Conservation (phyloP, 2,113 vertebrate species). For the Solenodon paradoxus region DNA sequence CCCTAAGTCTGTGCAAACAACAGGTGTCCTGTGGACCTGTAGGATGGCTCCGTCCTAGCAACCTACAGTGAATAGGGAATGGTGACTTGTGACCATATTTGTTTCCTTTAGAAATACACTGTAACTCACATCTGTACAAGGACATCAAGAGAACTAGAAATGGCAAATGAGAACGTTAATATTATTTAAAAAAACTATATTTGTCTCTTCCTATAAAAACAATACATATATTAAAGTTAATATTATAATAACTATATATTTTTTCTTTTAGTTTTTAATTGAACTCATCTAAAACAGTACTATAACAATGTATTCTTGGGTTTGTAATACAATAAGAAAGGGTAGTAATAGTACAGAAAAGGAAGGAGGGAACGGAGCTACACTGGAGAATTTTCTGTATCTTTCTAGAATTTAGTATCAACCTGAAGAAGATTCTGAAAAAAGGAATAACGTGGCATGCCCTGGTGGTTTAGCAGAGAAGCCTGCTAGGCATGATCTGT, state of each 20-base stretch:
- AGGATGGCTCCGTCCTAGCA: neutral
- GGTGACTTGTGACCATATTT: neutral
- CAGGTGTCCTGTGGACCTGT: neutral
- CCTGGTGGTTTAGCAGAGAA: no score
- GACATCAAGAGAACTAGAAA: neutral
- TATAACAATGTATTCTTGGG: neutral
- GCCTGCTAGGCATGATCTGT: no score
- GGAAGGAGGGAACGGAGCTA: neutral
- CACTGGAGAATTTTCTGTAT: neutral
- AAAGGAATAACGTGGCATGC: no score
- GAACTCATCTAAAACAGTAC: neutral
- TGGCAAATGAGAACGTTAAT: neutral
- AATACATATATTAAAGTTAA: no score
- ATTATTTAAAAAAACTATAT: neutral
- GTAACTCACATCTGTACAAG: neutral
- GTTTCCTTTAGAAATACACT: neutral
- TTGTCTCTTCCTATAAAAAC: no score
- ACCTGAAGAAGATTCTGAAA: neutral
- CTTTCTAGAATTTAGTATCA: neutral
- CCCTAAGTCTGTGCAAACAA: neutral
- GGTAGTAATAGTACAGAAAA: neutral
- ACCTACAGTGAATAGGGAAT: neutral
- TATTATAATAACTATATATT: no score
- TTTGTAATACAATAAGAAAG: slow-evolving; percentile 8
- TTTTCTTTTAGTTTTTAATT: no score